A percentile compares a stretch with the other conserved stretches of the same genome.
Conservation (phyloP, 2,113 vertebrate species). For the Lethenteron camtschaticum region DNA sequence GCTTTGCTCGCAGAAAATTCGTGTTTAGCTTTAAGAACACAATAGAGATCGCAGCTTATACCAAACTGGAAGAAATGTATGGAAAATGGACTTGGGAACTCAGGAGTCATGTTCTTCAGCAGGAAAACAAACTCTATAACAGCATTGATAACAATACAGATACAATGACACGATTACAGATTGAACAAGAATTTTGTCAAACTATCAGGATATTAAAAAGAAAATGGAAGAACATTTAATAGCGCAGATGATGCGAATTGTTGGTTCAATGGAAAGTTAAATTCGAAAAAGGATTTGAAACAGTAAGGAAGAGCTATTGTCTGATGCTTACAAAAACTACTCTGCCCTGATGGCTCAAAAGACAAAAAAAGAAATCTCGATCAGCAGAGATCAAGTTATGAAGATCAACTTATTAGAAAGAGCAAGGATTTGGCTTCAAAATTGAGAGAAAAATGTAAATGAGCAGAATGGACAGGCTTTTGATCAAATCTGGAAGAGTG, state of each 20-base stretch:
- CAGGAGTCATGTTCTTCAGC: constrained; percentile 16
- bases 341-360: constrained; percentile 11
- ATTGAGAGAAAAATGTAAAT: constrained; percentile 12
- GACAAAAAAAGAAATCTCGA: constrained; percentile 13
- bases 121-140: constrained; percentile 17
- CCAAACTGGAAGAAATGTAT: constrained; percentile 15
- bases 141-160: constrained; percentile 14
- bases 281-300: constrained; percentile 12
- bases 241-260: constrained; percentile 18
- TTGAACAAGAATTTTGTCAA: constrained; percentile 9
- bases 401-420: constrained; percentile 13
- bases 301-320: constrained; percentile 14
- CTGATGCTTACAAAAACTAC: constrained; percentile 13
- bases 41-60: constrained; percentile 17
- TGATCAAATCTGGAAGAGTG: constrained; percentile 12
- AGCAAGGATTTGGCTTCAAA: constrained; percentile 14
- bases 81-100: constrained; percentile 20
- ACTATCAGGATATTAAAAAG: constrained; percentile 9
- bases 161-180: neutral
- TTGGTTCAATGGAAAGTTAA: constrained; percentile 18
- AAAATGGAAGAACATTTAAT: constrained; percentile 17
- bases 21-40: constrained; percentile 28
- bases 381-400: constrained; percentile 10
- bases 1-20: constrained; percentile 23
- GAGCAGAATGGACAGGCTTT: constrained; percentile 12